Percentiles rank a stretch among this genome's conserved stretches.
These are phyloP conservation scores for Cantharis flavilabris DNA, from an alignment of 2,888 invertebrate genomes.

Conservation along the genomic window DNA sequence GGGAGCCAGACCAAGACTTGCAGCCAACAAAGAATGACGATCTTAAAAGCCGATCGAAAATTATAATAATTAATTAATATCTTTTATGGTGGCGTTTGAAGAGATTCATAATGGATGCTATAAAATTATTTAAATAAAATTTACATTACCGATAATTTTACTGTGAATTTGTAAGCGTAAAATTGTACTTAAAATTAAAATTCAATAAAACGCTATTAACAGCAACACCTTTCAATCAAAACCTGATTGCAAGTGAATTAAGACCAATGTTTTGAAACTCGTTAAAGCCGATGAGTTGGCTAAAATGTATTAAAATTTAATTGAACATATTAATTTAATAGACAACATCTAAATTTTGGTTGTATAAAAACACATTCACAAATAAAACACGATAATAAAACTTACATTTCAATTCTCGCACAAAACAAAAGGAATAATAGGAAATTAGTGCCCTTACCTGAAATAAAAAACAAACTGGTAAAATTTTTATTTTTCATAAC, in stretches of 20 bases:
- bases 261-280: slow-evolving; percentile 5
- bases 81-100: not conserved
- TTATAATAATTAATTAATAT: not conserved
- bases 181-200: slow-evolving; percentile 5
- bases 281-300: slow-evolving; percentile 9
- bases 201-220: slow-evolving; percentile 5
- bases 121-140: not conserved
- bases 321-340: slow-evolving; percentile 11
- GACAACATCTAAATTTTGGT: slow-evolving; percentile 2
- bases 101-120: not conserved
- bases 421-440: not conserved
- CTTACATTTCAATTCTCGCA: not conserved
- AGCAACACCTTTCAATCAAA: slow-evolving; percentile 12
- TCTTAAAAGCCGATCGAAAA: not conserved
- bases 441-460: not conserved
- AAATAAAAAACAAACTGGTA: not conserved
- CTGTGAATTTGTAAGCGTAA: not conserved
- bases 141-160: not conserved
- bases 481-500: not conserved
- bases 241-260: slow-evolving; percentile 10
- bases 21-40: not conserved
- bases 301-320: slow-evolving; percentile 9
- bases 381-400: not conserved
- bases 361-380: not conserved
- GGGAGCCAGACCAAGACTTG: not conserved